phyloP scores from a whole-genome alignment of 2,113 vertebrate genomes.

The Alces alces region DNA sequence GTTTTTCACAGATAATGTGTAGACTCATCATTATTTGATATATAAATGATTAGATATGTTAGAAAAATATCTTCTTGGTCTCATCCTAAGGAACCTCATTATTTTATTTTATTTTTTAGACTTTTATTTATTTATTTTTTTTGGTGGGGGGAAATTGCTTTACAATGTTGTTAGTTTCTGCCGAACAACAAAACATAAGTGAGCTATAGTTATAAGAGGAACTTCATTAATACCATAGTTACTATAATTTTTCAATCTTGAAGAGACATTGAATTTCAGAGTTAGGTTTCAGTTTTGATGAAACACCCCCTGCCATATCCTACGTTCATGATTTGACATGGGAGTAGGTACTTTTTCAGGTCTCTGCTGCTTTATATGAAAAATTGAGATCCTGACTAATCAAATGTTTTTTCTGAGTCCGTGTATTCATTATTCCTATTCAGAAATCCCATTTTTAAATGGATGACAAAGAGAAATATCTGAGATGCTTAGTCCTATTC shows the following conservation, averaged over 20 bases:
- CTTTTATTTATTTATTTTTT: not conserved
- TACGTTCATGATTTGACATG: not conserved
- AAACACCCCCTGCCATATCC: not conserved
- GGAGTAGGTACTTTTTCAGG: not conserved
- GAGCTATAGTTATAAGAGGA: not conserved
- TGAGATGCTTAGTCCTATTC: not conserved
- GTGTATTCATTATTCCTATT: not conserved
- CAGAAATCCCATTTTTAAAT: not conserved
- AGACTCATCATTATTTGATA: not conserved
- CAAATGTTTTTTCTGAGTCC: not conserved
- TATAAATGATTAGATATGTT: not conserved
- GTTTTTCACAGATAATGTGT: not conserved
- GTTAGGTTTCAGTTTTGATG: not conserved
- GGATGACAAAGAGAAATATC: not conserved
- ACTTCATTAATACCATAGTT: not conserved
- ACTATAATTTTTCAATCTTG: not conserved
- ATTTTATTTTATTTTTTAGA: not conserved
- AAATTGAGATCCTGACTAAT: not conserved
- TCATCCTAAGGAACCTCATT: not conserved
- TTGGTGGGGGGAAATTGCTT: not conserved
- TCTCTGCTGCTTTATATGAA: not conserved
- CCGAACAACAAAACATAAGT: not conserved
- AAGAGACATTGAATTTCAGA: not conserved
- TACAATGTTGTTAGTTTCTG: not conserved
- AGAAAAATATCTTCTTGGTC: not conserved